Evolutionary conservation across 2,797 vertebrate genomes (phyloP).

Genomic region (Todus mexicanus): DNA sequence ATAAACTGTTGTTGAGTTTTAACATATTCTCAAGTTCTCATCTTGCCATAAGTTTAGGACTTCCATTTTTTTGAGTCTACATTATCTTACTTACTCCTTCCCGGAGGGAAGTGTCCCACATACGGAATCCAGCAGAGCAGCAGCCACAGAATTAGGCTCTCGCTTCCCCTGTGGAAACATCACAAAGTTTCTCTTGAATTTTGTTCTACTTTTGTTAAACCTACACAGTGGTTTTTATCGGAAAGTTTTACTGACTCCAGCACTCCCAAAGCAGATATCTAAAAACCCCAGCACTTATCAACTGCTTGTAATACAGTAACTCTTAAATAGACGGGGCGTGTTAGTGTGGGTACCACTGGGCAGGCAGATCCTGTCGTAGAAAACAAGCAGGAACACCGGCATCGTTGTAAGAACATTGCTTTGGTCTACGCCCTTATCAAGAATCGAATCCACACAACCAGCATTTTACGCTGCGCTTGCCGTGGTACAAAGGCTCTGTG

Average conservation of each 20-base stretch:
- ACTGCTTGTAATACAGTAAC: neutral
- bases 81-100: neutral
- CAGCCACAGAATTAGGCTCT: constrained; percentile 16
- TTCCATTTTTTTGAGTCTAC: constrained; percentile 9
- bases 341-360: neutral
- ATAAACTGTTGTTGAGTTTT: neutral
- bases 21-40: neutral
- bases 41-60: neutral
- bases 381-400: neutral
- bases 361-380: neutral
- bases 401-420: accelerated
- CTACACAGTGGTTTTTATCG: neutral
- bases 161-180: neutral
- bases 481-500: neutral
- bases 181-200: neutral
- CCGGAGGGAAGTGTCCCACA: constrained; percentile 43
- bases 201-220: constrained; percentile 34
- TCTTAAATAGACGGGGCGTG: neutral
- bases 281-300: neutral
- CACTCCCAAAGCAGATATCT: neutral
- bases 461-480: neutral
- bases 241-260: neutral
- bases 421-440: neutral
- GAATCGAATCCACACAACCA: neutral
- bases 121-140: neutral